A percentile compares a stretch with the other conserved stretches of the same genome.
Evolutionary conservation across 1,140 invertebrate species (phyloP).

Genomic region (Wasmannia auropunctata): DNA sequence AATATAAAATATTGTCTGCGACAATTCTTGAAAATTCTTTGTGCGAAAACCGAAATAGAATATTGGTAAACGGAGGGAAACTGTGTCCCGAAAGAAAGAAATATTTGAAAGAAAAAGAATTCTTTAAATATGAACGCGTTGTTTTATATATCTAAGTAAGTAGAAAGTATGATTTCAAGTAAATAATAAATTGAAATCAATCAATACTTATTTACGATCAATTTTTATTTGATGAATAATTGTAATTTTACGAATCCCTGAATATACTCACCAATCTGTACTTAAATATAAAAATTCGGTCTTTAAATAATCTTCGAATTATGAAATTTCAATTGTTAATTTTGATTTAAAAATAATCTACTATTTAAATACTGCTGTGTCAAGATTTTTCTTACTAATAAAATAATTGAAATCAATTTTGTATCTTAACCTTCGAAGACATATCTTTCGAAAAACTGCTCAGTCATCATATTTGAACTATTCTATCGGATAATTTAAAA

Average conservation of each 20-base stretch:
- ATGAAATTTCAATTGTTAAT: neutral
- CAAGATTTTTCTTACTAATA: neutral
- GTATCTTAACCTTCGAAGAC: neutral
- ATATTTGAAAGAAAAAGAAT: conserved; percentile 4
- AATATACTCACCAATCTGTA: neutral
- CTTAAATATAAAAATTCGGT: neutral
- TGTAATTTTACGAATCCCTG: neutral
- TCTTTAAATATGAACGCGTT: neutral
- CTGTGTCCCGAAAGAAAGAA: neutral
- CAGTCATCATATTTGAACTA: no score
- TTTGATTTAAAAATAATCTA: neutral
- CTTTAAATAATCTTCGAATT: neutral
- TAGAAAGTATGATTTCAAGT: neutral
- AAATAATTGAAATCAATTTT: neutral
- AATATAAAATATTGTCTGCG: conserved; percentile 22
- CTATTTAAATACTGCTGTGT: neutral
- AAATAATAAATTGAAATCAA: neutral
- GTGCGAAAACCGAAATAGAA: neutral
- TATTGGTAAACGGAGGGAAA: neutral
- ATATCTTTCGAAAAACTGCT: no score
- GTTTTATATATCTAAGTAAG: neutral
- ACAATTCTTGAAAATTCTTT: conserved; percentile 5
- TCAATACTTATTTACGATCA: neutral
- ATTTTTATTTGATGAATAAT: neutral
- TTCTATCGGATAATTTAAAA: no score